Evolutionary conservation across 2,888 invertebrate genomes (phyloP), one percentile per base, ranked within the genome.

Genomic region (Clostera curtula): DNA sequence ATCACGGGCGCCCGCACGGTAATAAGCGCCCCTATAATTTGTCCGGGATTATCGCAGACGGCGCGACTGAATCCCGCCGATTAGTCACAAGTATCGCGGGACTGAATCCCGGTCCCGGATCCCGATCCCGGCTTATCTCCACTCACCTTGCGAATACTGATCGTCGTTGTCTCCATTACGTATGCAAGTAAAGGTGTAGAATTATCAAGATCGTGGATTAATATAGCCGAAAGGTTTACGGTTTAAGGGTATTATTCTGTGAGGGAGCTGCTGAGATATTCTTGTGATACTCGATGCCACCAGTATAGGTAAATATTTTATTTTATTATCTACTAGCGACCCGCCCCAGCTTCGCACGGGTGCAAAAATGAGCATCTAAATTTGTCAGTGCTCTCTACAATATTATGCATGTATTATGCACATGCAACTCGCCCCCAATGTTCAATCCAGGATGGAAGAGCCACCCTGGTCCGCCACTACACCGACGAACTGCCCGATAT

Each of bases 11-110:
- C 69, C 58, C 43, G 43, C 64, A 45, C 51, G 52, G 55, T 61
- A 60, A 66, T 71, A 66, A 75, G 71, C 70, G 54, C 76, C 74
- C 73, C 69, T 71, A 75, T 77, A 76, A 77, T 77, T 80, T 75
- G 74, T 67, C 66, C 68, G 56, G 75, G 79, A 82, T 82, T 80
- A 80, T 72, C 77, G 62, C 63, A 72, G 73, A 71, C 74, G 75
- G 64, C 55, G 63, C 60, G 66, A 62, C 62, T 57, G 68, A 74
- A 79, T 77, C 80, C 79, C 57, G 50, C 63, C 79, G 82, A 82
- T 82, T 82, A 82, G 82, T 80, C 77, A 75, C 75, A 73, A 79
- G 75, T 69, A 75, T 74, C 75, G 71, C 73, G 65, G 61, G 68
- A 44, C n/a, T 37, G 36, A 37, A 30, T 48, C 43, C 47, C 25